These are phyloP conservation scores for Orchesellides sinensis DNA, from an alignment of 2,888 invertebrate species.

Conservation along the genomic window DNA sequence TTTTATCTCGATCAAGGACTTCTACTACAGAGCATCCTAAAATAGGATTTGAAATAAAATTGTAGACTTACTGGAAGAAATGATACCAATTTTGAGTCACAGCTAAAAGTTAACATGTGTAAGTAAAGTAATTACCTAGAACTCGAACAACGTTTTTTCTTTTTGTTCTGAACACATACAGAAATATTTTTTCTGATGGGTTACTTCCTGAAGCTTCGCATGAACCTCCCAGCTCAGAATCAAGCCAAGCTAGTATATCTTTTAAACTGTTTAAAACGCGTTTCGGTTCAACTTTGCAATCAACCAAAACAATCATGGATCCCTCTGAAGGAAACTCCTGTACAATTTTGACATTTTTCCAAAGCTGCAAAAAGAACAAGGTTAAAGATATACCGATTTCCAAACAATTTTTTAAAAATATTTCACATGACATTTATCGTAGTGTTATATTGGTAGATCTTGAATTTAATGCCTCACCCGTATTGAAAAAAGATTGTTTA, in stretches of 20 bases:
- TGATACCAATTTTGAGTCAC: too few species aligned
- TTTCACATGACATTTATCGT: too few species aligned
- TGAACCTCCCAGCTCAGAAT: conserved; percentile 69
- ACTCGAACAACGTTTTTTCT: conserved; percentile 69
- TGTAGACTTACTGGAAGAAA: too few species aligned
- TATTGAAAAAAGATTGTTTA: conserved; percentile 68
- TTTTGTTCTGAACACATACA: conserved; percentile 68
- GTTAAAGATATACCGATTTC: background rate
- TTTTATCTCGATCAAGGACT: conserved; percentile 3
- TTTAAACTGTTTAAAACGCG: conserved; percentile 55
- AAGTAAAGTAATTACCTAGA: conserved; percentile 63
- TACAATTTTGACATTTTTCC: conserved; percentile 68
- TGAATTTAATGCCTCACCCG: conserved; percentile 56
- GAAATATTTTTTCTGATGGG: conserved; percentile 57
- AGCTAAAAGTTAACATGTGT: too few species aligned
- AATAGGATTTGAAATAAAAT: background rate
- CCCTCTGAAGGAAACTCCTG: conserved; percentile 64
- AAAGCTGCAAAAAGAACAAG: conserved; percentile 62
- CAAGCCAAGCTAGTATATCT: conserved; percentile 71
- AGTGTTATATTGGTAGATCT: too few species aligned
- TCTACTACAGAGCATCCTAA: conserved; percentile 70
- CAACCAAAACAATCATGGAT: conserved; percentile 61
- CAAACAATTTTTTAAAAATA: too few species aligned
- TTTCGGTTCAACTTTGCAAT: conserved; percentile 50
- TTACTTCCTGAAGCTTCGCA: conserved; percentile 17